Conservation (phyloP, 2,888 invertebrate species). For the Barypeithes pellucidus region DNA sequence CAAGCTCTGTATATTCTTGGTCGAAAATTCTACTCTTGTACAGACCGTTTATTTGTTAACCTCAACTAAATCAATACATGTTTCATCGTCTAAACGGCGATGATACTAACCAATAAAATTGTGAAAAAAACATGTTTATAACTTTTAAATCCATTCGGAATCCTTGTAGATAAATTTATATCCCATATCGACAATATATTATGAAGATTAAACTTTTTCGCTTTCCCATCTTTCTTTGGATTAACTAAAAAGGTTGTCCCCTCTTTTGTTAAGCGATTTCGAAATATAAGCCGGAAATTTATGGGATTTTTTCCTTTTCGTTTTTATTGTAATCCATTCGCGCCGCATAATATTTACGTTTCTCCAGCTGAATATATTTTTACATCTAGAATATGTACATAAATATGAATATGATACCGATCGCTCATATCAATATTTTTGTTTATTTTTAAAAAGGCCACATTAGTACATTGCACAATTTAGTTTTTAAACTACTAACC, state of each 20-base stretch:
- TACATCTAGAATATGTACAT: constrained; percentile 34
- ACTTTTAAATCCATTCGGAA: background rate
- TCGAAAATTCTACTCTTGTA: too few relatives aligned
- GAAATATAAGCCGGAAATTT: constrained; percentile 41
- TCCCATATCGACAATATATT: constrained; percentile 43
- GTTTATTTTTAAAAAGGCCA: background rate
- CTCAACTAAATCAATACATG: background rate
- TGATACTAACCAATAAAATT: background rate
- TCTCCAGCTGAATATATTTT: constrained; percentile 38
- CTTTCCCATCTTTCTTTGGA: constrained; percentile 39
- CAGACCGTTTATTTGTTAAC: background rate
- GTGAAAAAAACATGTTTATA: background rate
- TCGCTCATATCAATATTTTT: constrained; percentile 14
- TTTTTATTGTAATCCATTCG: constrained; percentile 36
- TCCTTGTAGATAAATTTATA: constrained; percentile 24
- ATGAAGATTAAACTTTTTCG: constrained; percentile 45
- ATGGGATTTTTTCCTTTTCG: constrained; percentile 35
- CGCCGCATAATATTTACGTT: constrained; percentile 38
- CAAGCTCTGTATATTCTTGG: too few relatives aligned
- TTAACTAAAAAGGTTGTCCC: constrained; percentile 36
- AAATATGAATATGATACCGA: constrained; percentile 30
- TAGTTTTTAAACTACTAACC: too few relatives aligned
- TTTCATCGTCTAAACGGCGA: background rate
- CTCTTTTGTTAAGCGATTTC: constrained; percentile 49
- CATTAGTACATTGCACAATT: too few relatives aligned